A percentile compares a stretch with the other conserved stretches of the same genome.
These are phyloP conservation scores for Sitta carolinensis DNA, from an alignment of 2,797 vertebrate species.

Conservation along the genomic window DNA sequence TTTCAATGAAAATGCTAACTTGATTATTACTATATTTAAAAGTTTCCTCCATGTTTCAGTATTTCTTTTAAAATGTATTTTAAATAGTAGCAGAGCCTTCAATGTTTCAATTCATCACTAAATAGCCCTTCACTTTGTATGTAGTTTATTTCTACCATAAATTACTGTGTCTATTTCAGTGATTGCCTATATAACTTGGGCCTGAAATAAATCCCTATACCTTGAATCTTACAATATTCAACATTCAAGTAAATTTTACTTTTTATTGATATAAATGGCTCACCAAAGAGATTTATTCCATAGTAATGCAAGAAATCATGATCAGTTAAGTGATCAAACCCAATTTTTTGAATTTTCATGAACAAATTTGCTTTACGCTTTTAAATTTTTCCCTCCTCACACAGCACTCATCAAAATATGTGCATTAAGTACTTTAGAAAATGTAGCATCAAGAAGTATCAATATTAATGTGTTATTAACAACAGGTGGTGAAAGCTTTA, in stretches of 20 bases:
- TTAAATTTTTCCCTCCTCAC: not conserved
- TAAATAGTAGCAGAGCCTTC: not conserved
- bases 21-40: not conserved
- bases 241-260: not conserved
- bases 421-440: not conserved
- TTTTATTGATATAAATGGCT: not conserved
- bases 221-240: not conserved
- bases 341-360: not conserved
- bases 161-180: not conserved
- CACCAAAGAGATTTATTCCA: not conserved
- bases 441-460: not conserved
- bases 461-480: not conserved
- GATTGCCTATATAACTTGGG: not conserved
- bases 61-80: not conserved
- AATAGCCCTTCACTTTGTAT: not conserved
- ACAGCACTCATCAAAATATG: not conserved
- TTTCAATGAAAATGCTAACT: not conserved
- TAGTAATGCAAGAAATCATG: not conserved
- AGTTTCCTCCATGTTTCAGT: not conserved
- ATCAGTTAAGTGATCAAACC: not conserved
- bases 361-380: not conserved
- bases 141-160: not conserved
- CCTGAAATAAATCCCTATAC: not conserved
- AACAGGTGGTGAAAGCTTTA: not conserved
- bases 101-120: not conserved